Conservation (phyloP, 2,797 vertebrate genomes). For the Bradypodion ventrale region DNA sequence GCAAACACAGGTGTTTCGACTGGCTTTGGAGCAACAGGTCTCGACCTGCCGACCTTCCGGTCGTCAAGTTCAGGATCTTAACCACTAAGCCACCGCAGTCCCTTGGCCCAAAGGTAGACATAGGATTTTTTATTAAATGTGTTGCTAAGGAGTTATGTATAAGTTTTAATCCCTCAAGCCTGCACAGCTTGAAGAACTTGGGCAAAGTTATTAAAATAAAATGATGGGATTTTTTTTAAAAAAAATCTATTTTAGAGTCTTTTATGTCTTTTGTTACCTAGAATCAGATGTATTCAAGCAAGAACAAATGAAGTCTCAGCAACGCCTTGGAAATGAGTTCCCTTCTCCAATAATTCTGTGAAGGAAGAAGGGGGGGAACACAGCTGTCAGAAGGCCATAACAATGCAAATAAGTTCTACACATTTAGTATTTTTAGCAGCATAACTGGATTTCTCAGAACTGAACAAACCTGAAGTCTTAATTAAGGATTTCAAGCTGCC, state of each 20-base stretch:
- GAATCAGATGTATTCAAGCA: neutral
- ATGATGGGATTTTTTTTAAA: neutral
- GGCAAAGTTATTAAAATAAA: neutral
- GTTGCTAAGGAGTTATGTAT: too few species aligned
- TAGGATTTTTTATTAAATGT: too few species aligned
- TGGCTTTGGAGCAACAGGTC: too few species aligned
- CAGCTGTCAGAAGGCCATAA: neutral
- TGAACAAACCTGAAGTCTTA: conserved; percentile 10
- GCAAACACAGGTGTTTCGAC: too few species aligned
- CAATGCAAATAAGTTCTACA: neutral
- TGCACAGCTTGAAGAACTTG: neutral
- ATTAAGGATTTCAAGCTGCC: neutral
- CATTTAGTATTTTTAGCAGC: neutral
- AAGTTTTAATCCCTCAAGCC: neutral
- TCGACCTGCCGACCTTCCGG: too few species aligned
- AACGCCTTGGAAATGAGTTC: neutral
- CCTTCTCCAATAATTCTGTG: neutral
- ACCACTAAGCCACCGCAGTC: too few species aligned
- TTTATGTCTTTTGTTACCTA: neutral
- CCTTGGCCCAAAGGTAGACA: too few species aligned
- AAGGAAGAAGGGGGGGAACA: neutral
- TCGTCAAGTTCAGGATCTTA: too few species aligned
- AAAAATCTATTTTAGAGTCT: neutral
- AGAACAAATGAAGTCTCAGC: neutral
- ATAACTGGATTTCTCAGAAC: neutral